phyloP scores from a whole-genome alignment of 2,797 vertebrate genomes.

The Rousettus madagascariensis region DNA sequence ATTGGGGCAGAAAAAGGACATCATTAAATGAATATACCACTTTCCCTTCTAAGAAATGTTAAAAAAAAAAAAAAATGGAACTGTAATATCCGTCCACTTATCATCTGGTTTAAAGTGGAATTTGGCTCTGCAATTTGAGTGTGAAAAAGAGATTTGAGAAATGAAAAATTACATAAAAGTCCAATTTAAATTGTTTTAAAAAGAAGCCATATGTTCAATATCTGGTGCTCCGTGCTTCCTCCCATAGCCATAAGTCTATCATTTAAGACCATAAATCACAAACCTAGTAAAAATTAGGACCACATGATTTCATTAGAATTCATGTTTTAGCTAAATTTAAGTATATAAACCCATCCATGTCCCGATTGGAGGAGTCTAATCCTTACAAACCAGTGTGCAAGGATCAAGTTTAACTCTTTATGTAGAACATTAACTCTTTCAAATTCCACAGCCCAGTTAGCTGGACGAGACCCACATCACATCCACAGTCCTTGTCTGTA shows the following conservation, averaged over 20 bases:
- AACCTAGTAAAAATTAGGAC: conserved; percentile 1
- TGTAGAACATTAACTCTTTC: background rate
- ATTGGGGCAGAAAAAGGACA: conserved; percentile 57
- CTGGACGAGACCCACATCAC: background rate
- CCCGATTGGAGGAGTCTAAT: background rate
- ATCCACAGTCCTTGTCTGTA: background rate
- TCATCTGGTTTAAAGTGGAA: conserved; percentile 42
- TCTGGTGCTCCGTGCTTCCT: background rate
- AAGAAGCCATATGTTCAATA: conserved; percentile 67
- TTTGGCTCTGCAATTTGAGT: conserved; percentile 45
- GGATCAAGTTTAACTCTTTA: background rate
- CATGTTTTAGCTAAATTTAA: background rate
- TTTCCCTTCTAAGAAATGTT: background rate
- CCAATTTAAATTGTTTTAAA: conserved; percentile 61
- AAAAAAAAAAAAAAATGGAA: background rate
- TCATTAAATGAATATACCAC: conserved; percentile 37
- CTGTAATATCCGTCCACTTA: conserved; percentile 42
- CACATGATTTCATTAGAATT: conserved; percentile 11
- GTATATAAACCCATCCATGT: background rate
- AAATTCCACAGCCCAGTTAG: background rate
- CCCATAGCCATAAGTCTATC: background rate
- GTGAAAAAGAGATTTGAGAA: conserved; percentile 60
- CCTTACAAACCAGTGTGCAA: background rate
- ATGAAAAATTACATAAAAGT: conserved; percentile 55
- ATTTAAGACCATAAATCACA: conserved; percentile 43